Percentiles rank a stretch among this genome's conserved stretches.
Conservation (phyloP, 2,888 invertebrate genomes). For the Ethmia dodecea region DNA sequence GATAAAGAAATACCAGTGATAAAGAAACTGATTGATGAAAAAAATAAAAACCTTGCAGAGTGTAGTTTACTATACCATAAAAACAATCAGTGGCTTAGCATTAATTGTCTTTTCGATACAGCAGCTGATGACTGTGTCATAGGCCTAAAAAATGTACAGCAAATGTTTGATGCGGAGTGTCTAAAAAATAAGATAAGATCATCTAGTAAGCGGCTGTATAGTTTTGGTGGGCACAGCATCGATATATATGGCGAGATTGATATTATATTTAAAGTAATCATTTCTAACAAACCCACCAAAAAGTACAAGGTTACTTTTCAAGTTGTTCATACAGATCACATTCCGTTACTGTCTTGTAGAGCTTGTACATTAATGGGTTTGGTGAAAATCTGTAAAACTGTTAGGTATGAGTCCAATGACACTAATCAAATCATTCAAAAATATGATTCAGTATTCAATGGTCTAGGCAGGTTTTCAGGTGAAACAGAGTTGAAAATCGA, state of each 20-base stretch:
- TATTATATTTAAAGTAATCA: background rate
- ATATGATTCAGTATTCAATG: constrained; percentile 9
- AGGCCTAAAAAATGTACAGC: constrained; percentile 1
- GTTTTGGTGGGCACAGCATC: constrained; percentile 5
- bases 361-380: constrained; percentile 4
- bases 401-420: background rate
- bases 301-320: constrained; percentile 5
- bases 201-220: constrained; percentile 3
- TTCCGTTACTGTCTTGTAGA: constrained; percentile 8
- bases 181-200: constrained; percentile 1
- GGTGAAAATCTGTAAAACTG: constrained; percentile 4
- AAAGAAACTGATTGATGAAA: background rate
- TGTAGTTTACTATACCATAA: background rate
- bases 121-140: constrained; percentile 5
- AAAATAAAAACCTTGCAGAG: background rate
- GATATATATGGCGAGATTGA: constrained; percentile 4
- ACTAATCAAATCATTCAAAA: constrained; percentile 5
- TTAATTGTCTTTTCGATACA: constrained; percentile 2
- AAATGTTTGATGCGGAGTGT: constrained; percentile 1
- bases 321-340: constrained; percentile 4
- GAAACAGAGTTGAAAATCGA: constrained; percentile 6
- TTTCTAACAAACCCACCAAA: background rate
- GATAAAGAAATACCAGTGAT: background rate
- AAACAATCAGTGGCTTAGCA: constrained; percentile 1
- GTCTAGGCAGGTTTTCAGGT: constrained; percentile 8